These are phyloP conservation scores for Sebastes cheni DNA, from an alignment of 2,797 vertebrate genomes.

Conservation along the genomic window DNA sequence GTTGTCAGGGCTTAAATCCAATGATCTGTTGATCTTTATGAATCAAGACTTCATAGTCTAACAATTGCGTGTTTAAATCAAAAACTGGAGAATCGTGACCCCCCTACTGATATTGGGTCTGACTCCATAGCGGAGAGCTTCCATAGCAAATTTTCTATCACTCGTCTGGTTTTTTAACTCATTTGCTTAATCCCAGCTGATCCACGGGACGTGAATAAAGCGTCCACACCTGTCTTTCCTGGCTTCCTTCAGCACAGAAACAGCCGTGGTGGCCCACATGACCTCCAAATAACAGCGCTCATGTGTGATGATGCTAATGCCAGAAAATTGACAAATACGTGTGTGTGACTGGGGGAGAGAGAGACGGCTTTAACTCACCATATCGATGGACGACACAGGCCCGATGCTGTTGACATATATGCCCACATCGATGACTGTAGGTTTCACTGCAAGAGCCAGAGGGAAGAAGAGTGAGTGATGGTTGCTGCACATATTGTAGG, in stretches of 20 bases:
- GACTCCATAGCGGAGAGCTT: neutral
- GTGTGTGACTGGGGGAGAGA: neutral
- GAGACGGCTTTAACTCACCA: conserved; percentile 86
- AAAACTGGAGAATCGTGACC: no score
- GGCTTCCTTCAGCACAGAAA: neutral
- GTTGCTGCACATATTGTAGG: neutral
- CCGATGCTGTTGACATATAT: conserved; percentile 98
- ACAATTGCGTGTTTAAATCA: no score
- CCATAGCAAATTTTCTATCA: neutral
- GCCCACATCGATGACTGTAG: conserved; percentile 94
- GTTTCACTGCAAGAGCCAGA: conserved; percentile 88
- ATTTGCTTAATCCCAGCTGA: conserved; percentile 55
- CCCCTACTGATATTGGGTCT: neutral
- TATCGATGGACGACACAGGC: conserved; percentile 98
- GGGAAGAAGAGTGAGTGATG: conserved; percentile 40
- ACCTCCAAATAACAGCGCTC: conserved; percentile 10
- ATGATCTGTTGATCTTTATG: no score
- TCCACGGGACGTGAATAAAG: neutral
- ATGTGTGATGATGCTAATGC: neutral
- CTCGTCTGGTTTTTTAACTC: neutral
- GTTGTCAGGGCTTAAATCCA: no score
- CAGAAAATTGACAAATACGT: conserved; percentile 2
- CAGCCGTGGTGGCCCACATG: conserved; percentile 12
- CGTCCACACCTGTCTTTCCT: conserved; percentile 44
- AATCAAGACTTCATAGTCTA: no score